Evolutionary conservation across 2,797 vertebrate species (phyloP), one percentile per base, ranked within the genome.

Genomic region (Clarias pachynema): DNA sequence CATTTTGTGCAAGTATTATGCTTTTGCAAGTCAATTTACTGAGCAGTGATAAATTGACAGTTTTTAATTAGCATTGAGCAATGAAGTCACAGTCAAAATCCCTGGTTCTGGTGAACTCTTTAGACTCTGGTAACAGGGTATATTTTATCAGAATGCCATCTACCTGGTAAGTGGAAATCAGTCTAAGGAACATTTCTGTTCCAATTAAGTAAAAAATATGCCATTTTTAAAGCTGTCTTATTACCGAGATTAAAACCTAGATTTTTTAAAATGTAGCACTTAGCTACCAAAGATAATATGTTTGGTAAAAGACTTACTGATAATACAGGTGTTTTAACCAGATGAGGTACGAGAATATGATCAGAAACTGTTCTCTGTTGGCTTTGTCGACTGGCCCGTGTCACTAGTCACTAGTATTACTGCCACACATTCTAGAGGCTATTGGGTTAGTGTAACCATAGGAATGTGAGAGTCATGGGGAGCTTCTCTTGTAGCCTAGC

Each of bases 401-500:
- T 83, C 40, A 60, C 65, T 69, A 37, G 37, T 37, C 5, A 5
- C 24, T 60, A 22, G 69, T n/a, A 87, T 49, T 37, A 78, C 29
- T 20, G 40, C 7, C 53, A 37, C 66, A 18, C 26, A 86, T 86
- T 87, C 84, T 82, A 56, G 83, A 77, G 72, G 31, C 29, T 26
- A 68, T 57, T 82, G 81, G 65, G 44, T 63, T 62, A 9, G 49
- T 5, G 82, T 87, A 63, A 77, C 85, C 49, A 79, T 59, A 78
- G 87, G 63, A 81, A 82, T 79, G 40, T 57, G 56, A 70, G 63
- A 84, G 34, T 77, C 81, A 65, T 40, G 20, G 5, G 57, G 62
- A 81, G 83, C 24, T 72, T 83, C 53, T 75, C 44, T 56, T 56
- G 85, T 85, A 84, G 83, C 87, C 77, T 62, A 29, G 85, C 57